These are phyloP conservation scores for Helicoverpa zea DNA, from an alignment of 1,140 invertebrate species.

Conservation along the genomic window DNA sequence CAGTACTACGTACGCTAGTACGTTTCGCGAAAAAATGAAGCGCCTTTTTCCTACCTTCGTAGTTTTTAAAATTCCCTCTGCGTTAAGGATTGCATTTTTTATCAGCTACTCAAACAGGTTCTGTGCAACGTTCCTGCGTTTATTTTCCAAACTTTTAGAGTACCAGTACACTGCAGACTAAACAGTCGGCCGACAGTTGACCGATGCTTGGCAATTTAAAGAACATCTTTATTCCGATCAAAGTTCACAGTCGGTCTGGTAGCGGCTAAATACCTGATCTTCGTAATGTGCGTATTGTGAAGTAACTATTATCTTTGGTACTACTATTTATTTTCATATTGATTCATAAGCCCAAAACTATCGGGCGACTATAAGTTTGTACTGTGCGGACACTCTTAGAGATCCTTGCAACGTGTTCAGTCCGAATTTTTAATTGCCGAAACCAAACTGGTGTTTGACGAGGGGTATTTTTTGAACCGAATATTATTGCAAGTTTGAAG, in stretches of 20 bases:
- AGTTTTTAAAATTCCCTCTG: constrained; percentile 56
- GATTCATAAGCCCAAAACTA: too few relatives aligned
- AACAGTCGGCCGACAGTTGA: too few relatives aligned
- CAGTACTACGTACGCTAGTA: too few relatives aligned
- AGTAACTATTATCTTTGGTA: too few relatives aligned
- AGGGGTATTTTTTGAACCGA: not conserved
- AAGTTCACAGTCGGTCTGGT: too few relatives aligned
- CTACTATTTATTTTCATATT: too few relatives aligned
- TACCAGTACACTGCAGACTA: too few relatives aligned
- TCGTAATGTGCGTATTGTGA: too few relatives aligned
- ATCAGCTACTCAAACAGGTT: constrained; percentile 63
- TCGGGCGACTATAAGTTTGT: too few relatives aligned
- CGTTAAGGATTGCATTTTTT: constrained; percentile 59
- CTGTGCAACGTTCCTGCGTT: not conserved
- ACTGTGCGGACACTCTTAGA: not conserved
- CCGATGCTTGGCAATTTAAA: too few relatives aligned
- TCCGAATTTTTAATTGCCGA: constrained; percentile 15
- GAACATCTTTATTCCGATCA: too few relatives aligned
- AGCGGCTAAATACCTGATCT: too few relatives aligned
- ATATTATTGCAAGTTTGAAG: not conserved
- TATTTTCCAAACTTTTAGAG: constrained; percentile 27
- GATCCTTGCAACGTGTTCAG: not conserved
- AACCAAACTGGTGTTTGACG: not conserved
- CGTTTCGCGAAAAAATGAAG: not conserved
- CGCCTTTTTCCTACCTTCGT: not conserved